Percentiles rank a stretch among this genome's conserved stretches.
Conservation (phyloP, 2,797 vertebrate genomes). For the Ctenopoma multispine region DNA sequence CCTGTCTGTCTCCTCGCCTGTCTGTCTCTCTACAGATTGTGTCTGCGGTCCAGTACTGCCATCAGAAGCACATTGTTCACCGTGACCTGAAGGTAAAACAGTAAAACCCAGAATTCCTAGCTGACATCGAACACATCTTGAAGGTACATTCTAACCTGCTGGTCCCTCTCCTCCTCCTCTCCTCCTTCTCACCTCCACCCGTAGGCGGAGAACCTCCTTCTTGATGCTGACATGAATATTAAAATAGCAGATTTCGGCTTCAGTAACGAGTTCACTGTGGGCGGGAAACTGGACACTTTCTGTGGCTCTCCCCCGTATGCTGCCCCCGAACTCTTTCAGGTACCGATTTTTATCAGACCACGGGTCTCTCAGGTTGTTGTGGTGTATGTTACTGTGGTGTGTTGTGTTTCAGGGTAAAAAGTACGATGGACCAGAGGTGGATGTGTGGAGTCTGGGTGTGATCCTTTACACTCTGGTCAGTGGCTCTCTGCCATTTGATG, state of each 20-base stretch:
- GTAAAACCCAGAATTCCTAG: neutral
- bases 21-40: constrained; percentile 74
- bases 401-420: no score
- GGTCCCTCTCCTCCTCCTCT: neutral
- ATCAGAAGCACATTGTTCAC: constrained; percentile 94
- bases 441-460: constrained; percentile 92
- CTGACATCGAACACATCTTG: neutral
- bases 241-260: constrained; percentile 97
- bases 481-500: constrained; percentile 93
- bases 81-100: constrained; percentile 92
- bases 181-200: neutral
- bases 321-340: constrained; percentile 83
- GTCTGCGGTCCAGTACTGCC: constrained; percentile 95
- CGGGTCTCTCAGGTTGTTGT: no score
- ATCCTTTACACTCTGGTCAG: constrained; percentile 94
- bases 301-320: constrained; percentile 94
- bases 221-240: constrained; percentile 96
- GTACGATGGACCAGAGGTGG: constrained; percentile 90
- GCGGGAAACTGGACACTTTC: constrained; percentile 94
- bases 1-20: neutral
- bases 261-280: constrained; percentile 94
- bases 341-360: no score
- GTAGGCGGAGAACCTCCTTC: constrained; percentile 95
- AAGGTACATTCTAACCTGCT: neutral
- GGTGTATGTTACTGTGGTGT: no score